phyloP scores from a whole-genome alignment of 2,113 vertebrate genomes.

The Cisticola juncidis region DNA sequence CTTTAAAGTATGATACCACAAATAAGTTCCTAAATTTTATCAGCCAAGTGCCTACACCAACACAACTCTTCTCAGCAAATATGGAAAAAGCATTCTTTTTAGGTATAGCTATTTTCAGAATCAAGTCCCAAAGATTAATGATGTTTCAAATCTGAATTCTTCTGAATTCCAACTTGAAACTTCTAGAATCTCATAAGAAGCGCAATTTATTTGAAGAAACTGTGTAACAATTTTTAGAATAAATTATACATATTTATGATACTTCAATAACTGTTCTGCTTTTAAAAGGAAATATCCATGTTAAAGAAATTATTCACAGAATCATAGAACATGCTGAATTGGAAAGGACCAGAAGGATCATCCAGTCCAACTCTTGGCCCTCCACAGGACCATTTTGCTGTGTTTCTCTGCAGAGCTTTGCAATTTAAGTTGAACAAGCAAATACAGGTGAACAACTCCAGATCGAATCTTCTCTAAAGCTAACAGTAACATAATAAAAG shows the following conservation, averaged over 20 bases:
- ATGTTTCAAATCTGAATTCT: background rate
- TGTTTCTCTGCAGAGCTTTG: background rate
- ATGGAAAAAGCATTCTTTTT: background rate
- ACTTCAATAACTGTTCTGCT: background rate
- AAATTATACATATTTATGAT: background rate
- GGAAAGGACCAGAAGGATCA: background rate
- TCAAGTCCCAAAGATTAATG: background rate
- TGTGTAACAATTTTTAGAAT: background rate
- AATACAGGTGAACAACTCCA: background rate
- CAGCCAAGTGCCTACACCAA: background rate
- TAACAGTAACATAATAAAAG: background rate
- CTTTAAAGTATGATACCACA: background rate
- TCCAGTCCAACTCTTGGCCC: background rate
- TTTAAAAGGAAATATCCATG: background rate
- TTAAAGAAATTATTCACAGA: background rate
- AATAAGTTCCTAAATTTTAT: background rate
- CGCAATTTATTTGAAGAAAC: background rate
- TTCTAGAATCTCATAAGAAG: background rate
- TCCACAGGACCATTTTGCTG: background rate
- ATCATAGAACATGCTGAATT: background rate
- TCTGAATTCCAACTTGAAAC: background rate
- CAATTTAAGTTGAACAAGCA: background rate
- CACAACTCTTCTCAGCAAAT: background rate
- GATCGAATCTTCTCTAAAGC: background rate
- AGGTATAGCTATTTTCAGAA: background rate